Evolutionary conservation across 2,797 vertebrate species (phyloP).

Genomic region (Neosilurus mollespiculum): DNA sequence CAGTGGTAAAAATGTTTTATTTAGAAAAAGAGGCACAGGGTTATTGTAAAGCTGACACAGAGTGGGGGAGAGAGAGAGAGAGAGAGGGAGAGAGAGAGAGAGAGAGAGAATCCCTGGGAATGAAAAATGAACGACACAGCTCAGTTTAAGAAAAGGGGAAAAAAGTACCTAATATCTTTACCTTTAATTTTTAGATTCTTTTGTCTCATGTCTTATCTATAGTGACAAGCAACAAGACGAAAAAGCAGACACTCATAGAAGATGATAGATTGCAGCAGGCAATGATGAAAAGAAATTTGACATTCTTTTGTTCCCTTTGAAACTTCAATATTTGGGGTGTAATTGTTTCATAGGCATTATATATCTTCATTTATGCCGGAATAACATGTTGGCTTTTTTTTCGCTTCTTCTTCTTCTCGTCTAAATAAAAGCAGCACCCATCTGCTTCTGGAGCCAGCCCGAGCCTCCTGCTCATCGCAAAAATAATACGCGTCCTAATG

Average conservation of each 20-base stretch:
- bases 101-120: slow-evolving; percentile 54
- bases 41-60: slow-evolving; percentile 63
- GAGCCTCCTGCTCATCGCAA: slow-evolving; percentile 97
- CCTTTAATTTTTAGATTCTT: slow-evolving; percentile 69
- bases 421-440: slow-evolving; percentile 98
- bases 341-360: slow-evolving; percentile 96
- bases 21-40: slow-evolving; percentile 68
- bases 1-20: slow-evolving; percentile 75
- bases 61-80: slow-evolving; percentile 1
- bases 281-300: slow-evolving; percentile 90
- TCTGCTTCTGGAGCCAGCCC: slow-evolving; percentile 97
- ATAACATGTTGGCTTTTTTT: slow-evolving; percentile 84
- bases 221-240: slow-evolving; percentile 50
- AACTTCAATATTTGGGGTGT: slow-evolving; percentile 91
- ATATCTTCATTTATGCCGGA: slow-evolving; percentile 92
- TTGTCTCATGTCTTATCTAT: slow-evolving; percentile 49
- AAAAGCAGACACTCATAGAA: slow-evolving; percentile 59
- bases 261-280: slow-evolving; percentile 77
- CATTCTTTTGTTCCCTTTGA: slow-evolving; percentile 95
- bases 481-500: slow-evolving; percentile 99
- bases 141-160: slow-evolving; percentile 64
- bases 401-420: slow-evolving; percentile 68
- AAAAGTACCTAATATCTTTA: slow-evolving; percentile 68
- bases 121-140: slow-evolving; percentile 57
- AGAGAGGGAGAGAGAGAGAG: slow-evolving; percentile 14